phyloP scores from a whole-genome alignment of 2,888 invertebrate species.

The Chydorus sphaericus region DNA sequence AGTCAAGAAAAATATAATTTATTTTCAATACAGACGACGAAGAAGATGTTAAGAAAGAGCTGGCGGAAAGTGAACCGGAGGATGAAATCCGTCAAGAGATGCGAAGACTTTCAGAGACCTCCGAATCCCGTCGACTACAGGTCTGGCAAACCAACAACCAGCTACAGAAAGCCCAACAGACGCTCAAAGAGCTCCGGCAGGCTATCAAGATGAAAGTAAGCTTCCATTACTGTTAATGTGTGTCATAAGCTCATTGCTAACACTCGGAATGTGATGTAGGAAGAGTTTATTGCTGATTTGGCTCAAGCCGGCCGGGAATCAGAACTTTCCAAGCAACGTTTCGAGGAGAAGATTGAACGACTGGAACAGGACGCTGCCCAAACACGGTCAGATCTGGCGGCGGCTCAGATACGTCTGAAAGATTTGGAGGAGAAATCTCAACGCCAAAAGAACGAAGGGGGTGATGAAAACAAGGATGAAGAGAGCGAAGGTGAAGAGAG shows the following conservation, averaged over 20 bases:
- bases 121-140: constrained; percentile 11
- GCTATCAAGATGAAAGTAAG: constrained; percentile 47
- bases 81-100: constrained; percentile 2
- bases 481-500: background rate
- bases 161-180: constrained; percentile 48
- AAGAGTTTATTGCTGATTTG: background rate
- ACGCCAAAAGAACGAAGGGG: constrained; percentile 23
- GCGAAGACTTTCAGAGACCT: constrained; percentile 3
- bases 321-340: constrained; percentile 1
- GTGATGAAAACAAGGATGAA: constrained; percentile 23
- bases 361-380: constrained; percentile 44
- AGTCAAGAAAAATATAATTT: too few relatives aligned
- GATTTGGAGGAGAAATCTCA: background rate
- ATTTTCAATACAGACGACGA: too few relatives aligned
- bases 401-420: constrained; percentile 34
- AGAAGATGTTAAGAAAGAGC: too few relatives aligned
- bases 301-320: background rate
- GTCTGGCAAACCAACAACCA: constrained; percentile 27
- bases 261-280: too few relatives aligned
- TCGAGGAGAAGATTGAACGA: constrained; percentile 30
- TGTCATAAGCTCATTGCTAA: too few relatives aligned
- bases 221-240: too few relatives aligned
- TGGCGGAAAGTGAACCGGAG: background rate
- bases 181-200: constrained; percentile 50
- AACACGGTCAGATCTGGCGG: constrained; percentile 39